phyloP scores from a whole-genome alignment of 2,888 invertebrate genomes.

The Euphydryas editha region DNA sequence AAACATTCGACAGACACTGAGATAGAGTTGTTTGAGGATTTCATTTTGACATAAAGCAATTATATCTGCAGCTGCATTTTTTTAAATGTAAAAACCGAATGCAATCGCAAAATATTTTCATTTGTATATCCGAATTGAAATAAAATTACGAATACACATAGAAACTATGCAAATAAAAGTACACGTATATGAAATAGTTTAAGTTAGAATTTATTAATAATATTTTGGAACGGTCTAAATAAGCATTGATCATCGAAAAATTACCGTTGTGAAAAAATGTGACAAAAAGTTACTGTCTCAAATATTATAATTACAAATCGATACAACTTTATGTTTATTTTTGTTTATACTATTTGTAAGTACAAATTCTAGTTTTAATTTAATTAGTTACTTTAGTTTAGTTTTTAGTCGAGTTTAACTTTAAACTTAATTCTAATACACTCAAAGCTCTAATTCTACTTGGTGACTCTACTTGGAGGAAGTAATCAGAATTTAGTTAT shows the following conservation, averaged over 20 bases:
- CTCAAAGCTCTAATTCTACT: slow-evolving; percentile 3
- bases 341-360: background rate
- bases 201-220: too few relatives aligned
- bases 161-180: too few relatives aligned
- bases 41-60: slow-evolving; percentile 9
- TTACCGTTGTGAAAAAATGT: background rate
- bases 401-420: slow-evolving; percentile 6
- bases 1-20: background rate
- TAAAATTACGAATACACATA: too few relatives aligned
- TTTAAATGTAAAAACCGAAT: background rate
- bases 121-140: too few relatives aligned
- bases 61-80: slow-evolving; percentile 4
- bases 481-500: background rate
- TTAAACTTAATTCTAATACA: background rate
- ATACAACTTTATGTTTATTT: background rate
- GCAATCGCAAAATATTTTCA: too few relatives aligned
- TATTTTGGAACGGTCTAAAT: too few relatives aligned
- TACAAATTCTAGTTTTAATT: slow-evolving; percentile 18
- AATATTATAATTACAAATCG: background rate
- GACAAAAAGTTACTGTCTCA: background rate
- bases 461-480: background rate
- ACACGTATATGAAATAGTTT: too few relatives aligned
- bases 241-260: background rate
- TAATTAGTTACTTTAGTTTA: slow-evolving; percentile 28
- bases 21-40: background rate